These are phyloP conservation scores for Amazona vittata DNA, from an alignment of 2,113 vertebrate species.

Conservation along the genomic window DNA sequence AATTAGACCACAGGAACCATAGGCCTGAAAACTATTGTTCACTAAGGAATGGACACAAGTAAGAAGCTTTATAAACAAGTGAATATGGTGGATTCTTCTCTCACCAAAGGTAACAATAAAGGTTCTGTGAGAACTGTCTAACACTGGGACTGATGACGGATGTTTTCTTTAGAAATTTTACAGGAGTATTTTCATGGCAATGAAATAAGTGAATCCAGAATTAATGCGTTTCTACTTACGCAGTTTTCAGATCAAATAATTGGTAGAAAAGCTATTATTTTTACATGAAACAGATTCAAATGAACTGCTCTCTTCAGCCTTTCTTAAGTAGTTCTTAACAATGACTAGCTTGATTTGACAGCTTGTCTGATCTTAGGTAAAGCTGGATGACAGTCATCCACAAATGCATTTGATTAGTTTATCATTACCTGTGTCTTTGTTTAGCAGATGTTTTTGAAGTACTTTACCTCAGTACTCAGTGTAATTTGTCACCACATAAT, in stretches of 20 bases:
- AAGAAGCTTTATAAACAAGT: neutral
- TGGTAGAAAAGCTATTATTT: conserved; percentile 15
- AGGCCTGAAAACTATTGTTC: neutral
- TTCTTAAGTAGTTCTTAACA: conserved; percentile 40
- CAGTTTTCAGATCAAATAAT: neutral
- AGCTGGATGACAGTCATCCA: conserved; percentile 33
- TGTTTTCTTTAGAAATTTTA: neutral
- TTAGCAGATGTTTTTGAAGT: conserved; percentile 31
- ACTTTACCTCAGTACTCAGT: neutral
- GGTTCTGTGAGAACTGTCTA: neutral
- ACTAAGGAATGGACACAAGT: neutral
- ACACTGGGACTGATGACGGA: neutral
- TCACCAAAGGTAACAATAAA: neutral
- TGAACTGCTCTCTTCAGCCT: conserved; percentile 39
- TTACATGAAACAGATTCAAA: conserved; percentile 9
- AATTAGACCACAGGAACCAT: neutral
- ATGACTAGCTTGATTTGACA: conserved; percentile 66
- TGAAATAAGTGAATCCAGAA: neutral
- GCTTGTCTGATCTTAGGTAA: conserved; percentile 30
- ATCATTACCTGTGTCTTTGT: conserved; percentile 39
- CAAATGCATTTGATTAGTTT: conserved; percentile 58
- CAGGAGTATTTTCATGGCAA: neutral
- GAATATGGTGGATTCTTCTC: neutral
- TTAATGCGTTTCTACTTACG: neutral
- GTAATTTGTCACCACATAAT: neutral